Base-by-base conservation (phyloP, 2,113 vertebrate genomes). In the Nesospiza acunhae region DNA sequence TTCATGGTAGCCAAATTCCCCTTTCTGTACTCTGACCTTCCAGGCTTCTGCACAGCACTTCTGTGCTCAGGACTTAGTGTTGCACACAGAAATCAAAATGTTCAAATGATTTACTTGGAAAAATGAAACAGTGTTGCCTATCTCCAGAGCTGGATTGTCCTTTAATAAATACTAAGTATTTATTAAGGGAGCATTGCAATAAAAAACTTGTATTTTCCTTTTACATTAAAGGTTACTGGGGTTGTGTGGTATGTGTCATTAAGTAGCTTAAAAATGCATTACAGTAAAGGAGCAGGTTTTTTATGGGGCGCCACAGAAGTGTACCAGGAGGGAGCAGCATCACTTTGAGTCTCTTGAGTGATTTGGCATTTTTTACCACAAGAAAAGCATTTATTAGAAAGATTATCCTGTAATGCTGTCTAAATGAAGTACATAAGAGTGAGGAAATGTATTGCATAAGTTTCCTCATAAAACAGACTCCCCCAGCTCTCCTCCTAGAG, bases 11-110 rank as follows among this genome's bases (percentile, higher is more conserved):
- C 27, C 55, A 52, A 42, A 56, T 85, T 76, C 27, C 13, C 11
- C 3, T 42, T 7, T 64, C 30, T 44, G 26, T 72, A 52, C 19
- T 68, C 44, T 8, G 13, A 26, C 24, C 44, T 93, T 91, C 35
- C n/a, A 70, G 77, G n/a, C 31, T 67, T 72, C n/a, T 2, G 2
- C n/a, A 31, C 31, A 78, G 26, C 46, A 44, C 3, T 87, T 59
- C 44, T n/a, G 11, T 9, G 4, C 35, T 75, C 47, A 60, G 49
- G 18, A 41, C 9, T 31, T 63, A 44, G 0, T 3, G 0, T 46
- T 84, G 58, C 6, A 11, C 11, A 8, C 9, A 72, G 69, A 67
- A 78, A 59, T 46, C 39, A 81, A 70, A 76, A 55, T 30, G 14
- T 31, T 24, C 56, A 35, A 24, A 35, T 35, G 0, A 64, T 87